Percentiles rank a stretch among this genome's conserved stretches.
phyloP scores from a whole-genome alignment of 2,888 invertebrate species.

The Sycophila texana region DNA sequence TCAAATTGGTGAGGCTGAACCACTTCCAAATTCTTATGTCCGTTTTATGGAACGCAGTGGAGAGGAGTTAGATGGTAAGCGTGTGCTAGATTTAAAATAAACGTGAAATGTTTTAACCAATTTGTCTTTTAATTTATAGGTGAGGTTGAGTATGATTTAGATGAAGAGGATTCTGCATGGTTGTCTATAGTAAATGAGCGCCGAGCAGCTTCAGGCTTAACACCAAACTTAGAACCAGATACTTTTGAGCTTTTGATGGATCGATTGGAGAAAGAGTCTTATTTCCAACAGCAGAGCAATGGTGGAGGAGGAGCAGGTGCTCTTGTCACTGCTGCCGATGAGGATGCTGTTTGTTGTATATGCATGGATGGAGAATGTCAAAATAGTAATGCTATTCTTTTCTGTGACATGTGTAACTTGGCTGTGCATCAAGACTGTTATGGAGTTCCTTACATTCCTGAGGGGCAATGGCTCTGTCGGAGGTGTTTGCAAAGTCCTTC shows the following conservation, averaged over 20 bases:
- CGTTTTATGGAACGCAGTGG: conserved; percentile 95
- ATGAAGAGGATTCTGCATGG: conserved; percentile 99
- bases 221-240: conserved; percentile 87
- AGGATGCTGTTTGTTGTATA: conserved; percentile 98
- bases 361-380: conserved; percentile 99
- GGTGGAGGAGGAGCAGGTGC: conserved; percentile 79
- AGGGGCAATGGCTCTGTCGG: conserved; percentile 98
- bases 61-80: conserved; percentile 94
- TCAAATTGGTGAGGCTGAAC: conserved; percentile 83
- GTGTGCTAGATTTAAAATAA: conserved; percentile 44
- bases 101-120: conserved; percentile 3
- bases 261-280: conserved; percentile 97
- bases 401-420: conserved; percentile 99
- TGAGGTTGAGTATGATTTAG: conserved; percentile 94
- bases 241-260: conserved; percentile 98
- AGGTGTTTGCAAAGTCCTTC: conserved; percentile 97
- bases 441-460: conserved; percentile 97
- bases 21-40: conserved; percentile 92
- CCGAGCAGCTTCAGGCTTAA: conserved; percentile 83
- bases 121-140: conserved; percentile 60
- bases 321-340: conserved; percentile 83
- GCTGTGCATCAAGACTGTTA: conserved; percentile 99
- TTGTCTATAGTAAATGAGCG: conserved; percentile 91
- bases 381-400: conserved; percentile 98
- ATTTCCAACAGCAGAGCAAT: conserved; percentile 88